phyloP scores from a whole-genome alignment of 2,113 vertebrate species.

The Scolopax mira region DNA sequence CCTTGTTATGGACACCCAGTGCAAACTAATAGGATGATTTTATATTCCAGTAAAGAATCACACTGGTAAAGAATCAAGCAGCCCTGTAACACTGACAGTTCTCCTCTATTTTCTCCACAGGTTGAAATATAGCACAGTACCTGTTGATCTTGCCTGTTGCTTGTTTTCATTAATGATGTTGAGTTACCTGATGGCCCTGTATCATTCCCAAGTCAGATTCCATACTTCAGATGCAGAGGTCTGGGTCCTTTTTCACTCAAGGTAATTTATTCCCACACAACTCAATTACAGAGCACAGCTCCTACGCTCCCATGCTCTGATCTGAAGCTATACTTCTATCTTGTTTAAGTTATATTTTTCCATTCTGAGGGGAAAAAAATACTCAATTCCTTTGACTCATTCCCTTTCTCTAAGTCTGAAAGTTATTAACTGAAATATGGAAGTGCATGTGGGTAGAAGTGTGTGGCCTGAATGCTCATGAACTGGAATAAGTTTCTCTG shows the following conservation, averaged over 20 bases:
- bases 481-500: not conserved
- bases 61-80: not conserved
- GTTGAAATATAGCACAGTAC: not conserved
- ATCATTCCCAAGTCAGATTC: not conserved
- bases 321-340: not conserved
- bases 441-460: not conserved
- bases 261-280: not conserved
- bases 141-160: not conserved
- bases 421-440: not conserved
- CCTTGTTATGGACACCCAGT: not conserved
- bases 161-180: not conserved
- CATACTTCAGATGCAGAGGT: not conserved
- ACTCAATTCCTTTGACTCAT: not conserved
- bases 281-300: not conserved
- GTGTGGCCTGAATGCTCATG: not conserved
- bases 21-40: not conserved
- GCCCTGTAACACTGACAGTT: not conserved
- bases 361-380: not conserved
- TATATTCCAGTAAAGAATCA: not conserved
- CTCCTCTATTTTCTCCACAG: not conserved
- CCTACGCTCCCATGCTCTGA: not conserved
- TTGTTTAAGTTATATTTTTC: not conserved
- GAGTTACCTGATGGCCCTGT: not conserved
- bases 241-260: not conserved
- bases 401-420: conserved; percentile 13